A percentile compares a stretch with the other conserved stretches of the same genome.
These are phyloP conservation scores for Lasiommata megera DNA, from an alignment of 2,888 invertebrate genomes.

Conservation along the genomic window DNA sequence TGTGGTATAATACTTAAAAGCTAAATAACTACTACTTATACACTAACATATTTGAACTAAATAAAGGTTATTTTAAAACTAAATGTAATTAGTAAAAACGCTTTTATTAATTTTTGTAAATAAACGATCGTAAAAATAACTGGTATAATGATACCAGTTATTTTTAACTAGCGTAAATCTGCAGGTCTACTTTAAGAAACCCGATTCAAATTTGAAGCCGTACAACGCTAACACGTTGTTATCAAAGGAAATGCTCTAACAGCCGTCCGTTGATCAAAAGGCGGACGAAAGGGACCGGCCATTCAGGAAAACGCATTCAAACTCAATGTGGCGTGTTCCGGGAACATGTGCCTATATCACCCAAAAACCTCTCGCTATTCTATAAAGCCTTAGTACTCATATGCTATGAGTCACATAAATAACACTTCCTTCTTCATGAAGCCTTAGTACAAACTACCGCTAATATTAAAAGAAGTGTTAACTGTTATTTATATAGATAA, in stretches of 20 bases:
- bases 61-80: too few relatives aligned
- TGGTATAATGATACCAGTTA: too few relatives aligned
- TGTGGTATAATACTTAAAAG: too few relatives aligned
- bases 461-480: too few relatives aligned
- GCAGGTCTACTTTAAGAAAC: not conserved
- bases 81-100: too few relatives aligned
- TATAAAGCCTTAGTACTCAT: not conserved
- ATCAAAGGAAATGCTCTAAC: not conserved
- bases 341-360: not conserved
- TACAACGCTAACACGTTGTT: not conserved
- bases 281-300: slow-evolving; percentile 14
- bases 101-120: too few relatives aligned
- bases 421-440: not conserved
- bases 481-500: too few relatives aligned
- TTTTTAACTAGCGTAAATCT: too few relatives aligned
- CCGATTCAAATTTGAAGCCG: not conserved
- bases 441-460: not conserved
- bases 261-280: slow-evolving; percentile 21
- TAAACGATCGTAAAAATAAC: too few relatives aligned
- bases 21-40: too few relatives aligned
- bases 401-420: not conserved
- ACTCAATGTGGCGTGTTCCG: slow-evolving; percentile 4
- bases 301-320: slow-evolving; percentile 12
- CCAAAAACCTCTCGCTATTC: slow-evolving; percentile 1
- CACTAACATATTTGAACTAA: too few relatives aligned